Conservation (phyloP, 2,888 invertebrate species). For the Dexiosoma caninum region DNA sequence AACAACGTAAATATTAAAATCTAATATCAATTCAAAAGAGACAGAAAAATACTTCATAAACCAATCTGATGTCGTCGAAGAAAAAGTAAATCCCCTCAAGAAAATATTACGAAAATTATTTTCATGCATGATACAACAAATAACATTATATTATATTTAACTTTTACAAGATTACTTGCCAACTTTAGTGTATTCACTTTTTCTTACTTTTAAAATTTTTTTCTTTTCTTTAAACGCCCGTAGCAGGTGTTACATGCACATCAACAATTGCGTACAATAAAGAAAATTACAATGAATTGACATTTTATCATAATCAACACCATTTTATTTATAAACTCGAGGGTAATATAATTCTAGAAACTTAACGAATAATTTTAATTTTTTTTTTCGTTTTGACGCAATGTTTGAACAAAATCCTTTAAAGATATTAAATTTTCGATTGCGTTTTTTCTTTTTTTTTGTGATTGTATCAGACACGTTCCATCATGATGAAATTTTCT, state of each 20-base stretch:
- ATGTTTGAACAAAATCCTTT: background rate
- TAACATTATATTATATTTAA: slow-evolving; percentile 50
- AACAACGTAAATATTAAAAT: background rate
- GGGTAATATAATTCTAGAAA: background rate
- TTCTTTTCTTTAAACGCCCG: background rate
- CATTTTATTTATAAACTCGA: background rate
- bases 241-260: slow-evolving; percentile 53
- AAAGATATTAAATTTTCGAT: background rate
- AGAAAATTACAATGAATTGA: slow-evolving; percentile 25
- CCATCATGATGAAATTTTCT: too few relatives aligned
- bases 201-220: too few relatives aligned
- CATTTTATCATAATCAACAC: slow-evolving; percentile 22
- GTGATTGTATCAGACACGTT: background rate
- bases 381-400: background rate
- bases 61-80: background rate
- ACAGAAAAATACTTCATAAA: background rate
- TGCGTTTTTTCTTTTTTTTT: background rate
- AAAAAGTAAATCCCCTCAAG: slow-evolving; percentile 12
- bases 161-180: slow-evolving; percentile 53
- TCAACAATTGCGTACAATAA: background rate
- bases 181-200: slow-evolving; percentile 20
- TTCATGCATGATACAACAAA: slow-evolving; percentile 58
- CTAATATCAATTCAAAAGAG: background rate
- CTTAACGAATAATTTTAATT: background rate
- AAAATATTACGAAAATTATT: slow-evolving; percentile 53